Base-by-base conservation (phyloP, 2,888 invertebrate genomes). In the Acronicta aceris region DNA sequence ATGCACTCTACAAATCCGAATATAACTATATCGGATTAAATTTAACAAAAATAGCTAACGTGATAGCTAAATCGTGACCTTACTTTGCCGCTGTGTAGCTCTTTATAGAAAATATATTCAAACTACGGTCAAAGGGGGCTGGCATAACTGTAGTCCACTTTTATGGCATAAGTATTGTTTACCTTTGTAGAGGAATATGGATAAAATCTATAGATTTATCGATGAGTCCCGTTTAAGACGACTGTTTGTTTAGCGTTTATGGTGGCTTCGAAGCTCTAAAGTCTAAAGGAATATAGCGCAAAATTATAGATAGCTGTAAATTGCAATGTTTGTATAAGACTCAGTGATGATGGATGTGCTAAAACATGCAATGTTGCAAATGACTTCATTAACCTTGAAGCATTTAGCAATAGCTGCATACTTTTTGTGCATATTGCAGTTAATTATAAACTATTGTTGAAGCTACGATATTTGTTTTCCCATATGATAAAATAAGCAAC, bases 81-180 rank as follows among this genome's bases (percentile, higher is more conserved):
- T 54, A 51, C 43, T 53, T 54, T 54, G 58, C 65, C 55, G 56
- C 54, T 45, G 49, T 58, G 27, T 27, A 57, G 63, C 67, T 71
- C 62, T 65, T 71, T 65, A 70, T 52, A 64, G 66, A 69, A 73
- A 68, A 71, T 74, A 78, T 80, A 85, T 85, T 85, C 78, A 82
- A 71, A 74, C 74, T 65, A 68, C 79, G 83, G 85, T 88, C 87
- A 86, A 80, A 87, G 84, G 84, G 71, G 64, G 67, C 51, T 56
- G 70, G 84, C 79, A 79, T 88, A 89, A 86, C 86, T 78, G 86
- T 87, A 80, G 68, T 65, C 67, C 65, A 73, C 87, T 74, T 83
- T 86, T 87, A 90, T 84, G 88, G 89, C 58, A 79, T 78, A 78
- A 81, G 81, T 78, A 83, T 76, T 82, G 81, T 83, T 82, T 80